A percentile compares a stretch with the other conserved stretches of the same genome.
These are phyloP conservation scores for Diadumene lineata DNA, from an alignment of 92 coral and sea anemone genomes.

Conservation along the genomic window DNA sequence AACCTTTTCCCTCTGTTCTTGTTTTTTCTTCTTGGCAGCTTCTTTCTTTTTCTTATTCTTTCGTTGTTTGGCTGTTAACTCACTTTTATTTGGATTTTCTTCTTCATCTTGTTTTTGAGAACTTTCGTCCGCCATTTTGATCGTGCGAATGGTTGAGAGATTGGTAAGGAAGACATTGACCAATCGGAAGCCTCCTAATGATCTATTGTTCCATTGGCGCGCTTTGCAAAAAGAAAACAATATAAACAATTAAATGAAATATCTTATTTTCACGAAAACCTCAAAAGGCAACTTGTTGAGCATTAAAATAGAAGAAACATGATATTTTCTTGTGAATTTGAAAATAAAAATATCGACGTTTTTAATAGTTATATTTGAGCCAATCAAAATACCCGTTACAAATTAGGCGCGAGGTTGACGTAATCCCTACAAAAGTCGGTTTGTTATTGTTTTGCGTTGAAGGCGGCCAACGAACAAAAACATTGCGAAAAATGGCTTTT, in stretches of 20 bases:
- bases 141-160: not conserved
- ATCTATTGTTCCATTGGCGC: constrained; percentile 2
- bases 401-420: constrained; percentile 32
- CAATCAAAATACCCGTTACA: constrained; percentile 25
- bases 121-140: constrained; percentile 81
- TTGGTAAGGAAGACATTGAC: constrained; percentile 4
- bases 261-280: not conserved
- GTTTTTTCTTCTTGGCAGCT: constrained; percentile 77
- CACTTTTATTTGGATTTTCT: constrained; percentile 24
- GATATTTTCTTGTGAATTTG: not conserved
- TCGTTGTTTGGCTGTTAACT: constrained; percentile 70
- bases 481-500: constrained; percentile 24
- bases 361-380: not conserved
- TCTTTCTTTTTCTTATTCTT: constrained; percentile 74
- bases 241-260: not conserved
- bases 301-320: too few species aligned
- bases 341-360: not conserved
- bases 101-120: constrained; percentile 21
- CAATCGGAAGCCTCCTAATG: constrained; percentile 50
- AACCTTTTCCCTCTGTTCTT: constrained; percentile 66
- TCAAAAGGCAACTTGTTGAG: not conserved
- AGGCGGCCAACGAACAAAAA: constrained; percentile 20
- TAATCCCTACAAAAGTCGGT: constrained; percentile 24
- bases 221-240: not conserved
- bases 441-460: constrained; percentile 43